Conservation (phyloP, 2,113 vertebrate species). For the Alligator mississippiensis region DNA sequence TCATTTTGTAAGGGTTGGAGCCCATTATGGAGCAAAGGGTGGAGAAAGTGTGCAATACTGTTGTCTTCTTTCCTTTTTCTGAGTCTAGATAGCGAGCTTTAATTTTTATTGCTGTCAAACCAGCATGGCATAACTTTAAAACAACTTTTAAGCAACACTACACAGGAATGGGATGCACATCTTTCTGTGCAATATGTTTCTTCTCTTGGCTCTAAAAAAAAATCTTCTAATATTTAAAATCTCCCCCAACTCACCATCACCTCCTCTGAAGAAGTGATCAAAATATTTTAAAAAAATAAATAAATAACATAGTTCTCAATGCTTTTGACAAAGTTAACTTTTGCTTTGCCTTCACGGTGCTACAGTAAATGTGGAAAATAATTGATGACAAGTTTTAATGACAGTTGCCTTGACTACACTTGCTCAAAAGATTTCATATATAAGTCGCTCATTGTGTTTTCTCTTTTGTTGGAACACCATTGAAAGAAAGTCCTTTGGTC, state of each 20-base stretch:
- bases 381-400: not conserved
- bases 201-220: not conserved
- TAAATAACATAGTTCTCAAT: not conserved
- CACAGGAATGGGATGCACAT: not conserved
- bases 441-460: not conserved
- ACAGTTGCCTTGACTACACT: not conserved
- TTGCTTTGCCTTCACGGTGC: not conserved
- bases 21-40: not conserved
- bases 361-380: not conserved
- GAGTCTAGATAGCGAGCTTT: not conserved
- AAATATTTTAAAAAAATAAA: not conserved
- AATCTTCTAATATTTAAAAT: not conserved
- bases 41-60: slow-evolving; percentile 3
- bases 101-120: not conserved
- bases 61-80: slow-evolving; percentile 4
- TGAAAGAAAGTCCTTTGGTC: not conserved
- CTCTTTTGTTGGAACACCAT: not conserved
- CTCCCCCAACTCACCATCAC: not conserved
- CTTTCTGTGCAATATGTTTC: not conserved
- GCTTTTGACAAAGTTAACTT: not conserved
- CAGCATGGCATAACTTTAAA: not conserved
- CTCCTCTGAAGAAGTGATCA: not conserved
- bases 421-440: not conserved
- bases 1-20: not conserved
- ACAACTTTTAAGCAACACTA: not conserved